Evolutionary conservation across 1,140 invertebrate species (phyloP).

Genomic region (Brachionus sp.): DNA sequence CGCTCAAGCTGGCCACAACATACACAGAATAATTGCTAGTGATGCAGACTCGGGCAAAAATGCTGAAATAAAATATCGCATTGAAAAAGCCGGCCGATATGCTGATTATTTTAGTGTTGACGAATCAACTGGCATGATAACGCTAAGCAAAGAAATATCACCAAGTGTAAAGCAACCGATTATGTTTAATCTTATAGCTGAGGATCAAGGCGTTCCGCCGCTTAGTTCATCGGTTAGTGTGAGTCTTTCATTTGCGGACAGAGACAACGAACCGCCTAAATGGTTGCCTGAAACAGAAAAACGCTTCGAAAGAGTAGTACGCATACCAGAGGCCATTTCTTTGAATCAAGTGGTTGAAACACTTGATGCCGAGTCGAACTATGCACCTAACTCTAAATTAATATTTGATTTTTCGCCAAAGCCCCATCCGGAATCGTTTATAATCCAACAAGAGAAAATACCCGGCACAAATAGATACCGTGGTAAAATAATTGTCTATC

Average conservation of each 20-base stretch:
- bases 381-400: neutral
- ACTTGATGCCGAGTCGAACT: slow-evolving; percentile 7
- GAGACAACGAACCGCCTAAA: slow-evolving; percentile 33
- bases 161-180: neutral
- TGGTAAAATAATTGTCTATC: slow-evolving; percentile 40
- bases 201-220: neutral
- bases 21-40: slow-evolving; percentile 35
- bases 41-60: slow-evolving; percentile 44
- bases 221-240: neutral
- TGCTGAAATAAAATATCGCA: slow-evolving; percentile 40
- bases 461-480: slow-evolving; percentile 63
- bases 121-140: slow-evolving; percentile 29
- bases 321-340: slow-evolving; percentile 11
- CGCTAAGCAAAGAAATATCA: neutral
- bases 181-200: slow-evolving; percentile 14
- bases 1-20: slow-evolving; percentile 1
- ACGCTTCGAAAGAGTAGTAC: slow-evolving; percentile 8
- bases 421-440: slow-evolving; percentile 8
- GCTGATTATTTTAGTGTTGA: slow-evolving; percentile 23
- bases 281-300: slow-evolving; percentile 28
- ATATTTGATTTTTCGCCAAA: slow-evolving; percentile 39
- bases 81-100: slow-evolving; percentile 1
- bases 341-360: slow-evolving; percentile 41
- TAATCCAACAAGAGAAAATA: slow-evolving; percentile 46
- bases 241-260: slow-evolving; percentile 14